phyloP scores from a whole-genome alignment of 1,140 invertebrate genomes.

The Acromyrmex charruanus region DNA sequence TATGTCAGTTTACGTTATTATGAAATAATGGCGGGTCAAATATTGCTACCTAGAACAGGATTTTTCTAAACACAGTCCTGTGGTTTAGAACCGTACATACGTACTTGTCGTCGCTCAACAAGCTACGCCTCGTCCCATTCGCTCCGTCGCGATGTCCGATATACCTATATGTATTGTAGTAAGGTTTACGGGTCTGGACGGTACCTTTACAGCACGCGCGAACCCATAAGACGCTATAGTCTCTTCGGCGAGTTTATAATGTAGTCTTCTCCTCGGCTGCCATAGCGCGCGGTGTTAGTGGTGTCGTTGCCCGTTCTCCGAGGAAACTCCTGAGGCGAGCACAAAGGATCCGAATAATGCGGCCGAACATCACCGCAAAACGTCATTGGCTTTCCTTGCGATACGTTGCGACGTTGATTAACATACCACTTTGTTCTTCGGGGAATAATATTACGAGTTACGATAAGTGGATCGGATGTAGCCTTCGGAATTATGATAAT shows the following conservation, averaged over 20 bases:
- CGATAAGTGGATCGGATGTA: conserved; percentile 18
- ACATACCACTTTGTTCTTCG: background rate
- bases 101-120: conserved; percentile 29
- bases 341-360: conserved; percentile 59
- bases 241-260: conserved; percentile 58
- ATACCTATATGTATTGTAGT: background rate
- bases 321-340: conserved; percentile 47
- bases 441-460: conserved; percentile 4
- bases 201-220: conserved; percentile 41
- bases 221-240: conserved; percentile 49
- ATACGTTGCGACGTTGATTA: conserved; percentile 44
- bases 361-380: conserved; percentile 44
- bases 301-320: conserved; percentile 57
- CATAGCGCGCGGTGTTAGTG: conserved; percentile 36
- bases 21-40: background rate
- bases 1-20: conserved; percentile 27
- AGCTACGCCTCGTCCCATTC: background rate
- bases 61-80: background rate
- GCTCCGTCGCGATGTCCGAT: background rate
- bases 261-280: conserved; percentile 49
- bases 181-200: conserved; percentile 50
- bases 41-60: background rate
- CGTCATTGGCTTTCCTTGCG: conserved; percentile 41
- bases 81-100: background rate
- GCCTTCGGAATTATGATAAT: conserved; percentile 32